These are phyloP conservation scores for Drosophila stalkeri DNA, from an alignment of 2,888 invertebrate species.

Conservation along the genomic window DNA sequence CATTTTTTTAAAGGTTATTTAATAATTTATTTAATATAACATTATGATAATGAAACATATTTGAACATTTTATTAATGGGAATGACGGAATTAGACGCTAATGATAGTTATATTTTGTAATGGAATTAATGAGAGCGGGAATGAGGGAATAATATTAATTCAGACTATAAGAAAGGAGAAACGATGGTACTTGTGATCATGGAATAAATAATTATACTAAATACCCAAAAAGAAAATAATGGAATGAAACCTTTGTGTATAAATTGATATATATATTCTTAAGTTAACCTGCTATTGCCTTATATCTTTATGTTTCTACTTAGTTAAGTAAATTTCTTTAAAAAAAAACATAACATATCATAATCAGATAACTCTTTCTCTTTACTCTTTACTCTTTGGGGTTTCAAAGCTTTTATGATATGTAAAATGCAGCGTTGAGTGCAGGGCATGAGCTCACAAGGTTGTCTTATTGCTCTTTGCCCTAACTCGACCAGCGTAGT, in stretches of 20 bases:
- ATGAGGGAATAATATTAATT: background rate
- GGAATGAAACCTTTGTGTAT: background rate
- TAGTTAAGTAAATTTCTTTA: background rate
- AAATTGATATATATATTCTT: background rate
- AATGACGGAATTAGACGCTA: too few species aligned
- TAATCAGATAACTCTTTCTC: background rate
- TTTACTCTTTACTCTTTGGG: background rate
- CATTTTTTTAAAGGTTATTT: too few species aligned
- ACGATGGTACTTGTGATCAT: too few species aligned
- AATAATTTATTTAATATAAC: too few species aligned
- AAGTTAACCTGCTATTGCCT: background rate
- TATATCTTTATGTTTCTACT: too few species aligned
- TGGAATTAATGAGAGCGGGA: background rate
- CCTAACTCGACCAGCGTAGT: constrained; percentile 25
- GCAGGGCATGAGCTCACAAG: constrained; percentile 34
- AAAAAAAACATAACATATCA: too few species aligned
- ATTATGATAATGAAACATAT: too few species aligned
- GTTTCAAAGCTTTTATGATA: constrained; percentile 3
- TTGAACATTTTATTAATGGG: too few species aligned
- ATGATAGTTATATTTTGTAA: too few species aligned
- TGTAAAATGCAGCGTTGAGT: background rate
- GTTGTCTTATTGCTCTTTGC: constrained; percentile 33
- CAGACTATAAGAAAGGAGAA: background rate
- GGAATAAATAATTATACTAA: too few species aligned
- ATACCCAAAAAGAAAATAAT: background rate